Percentiles rank a stretch among this genome's conserved stretches.
phyloP scores from a whole-genome alignment of 2,113 vertebrate species.

The Mionectes macconnelli region DNA sequence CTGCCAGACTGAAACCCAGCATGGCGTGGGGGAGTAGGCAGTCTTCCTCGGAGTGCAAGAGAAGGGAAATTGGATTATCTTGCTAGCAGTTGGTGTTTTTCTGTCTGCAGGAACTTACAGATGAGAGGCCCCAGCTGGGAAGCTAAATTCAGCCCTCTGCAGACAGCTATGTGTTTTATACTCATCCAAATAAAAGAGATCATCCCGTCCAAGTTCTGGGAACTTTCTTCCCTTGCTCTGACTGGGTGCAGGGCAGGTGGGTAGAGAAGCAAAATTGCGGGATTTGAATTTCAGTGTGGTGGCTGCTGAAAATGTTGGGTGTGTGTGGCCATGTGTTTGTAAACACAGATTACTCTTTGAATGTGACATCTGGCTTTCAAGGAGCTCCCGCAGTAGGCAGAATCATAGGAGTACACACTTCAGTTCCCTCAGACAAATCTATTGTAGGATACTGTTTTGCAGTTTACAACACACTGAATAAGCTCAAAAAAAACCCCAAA shows the following conservation, averaged over 20 bases:
- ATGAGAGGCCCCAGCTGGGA: slow-evolving; percentile 42
- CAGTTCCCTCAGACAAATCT: slow-evolving; percentile 20
- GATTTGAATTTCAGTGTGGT: not conserved
- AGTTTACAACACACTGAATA: slow-evolving; percentile 5
- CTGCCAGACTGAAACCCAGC: slow-evolving; percentile 67
- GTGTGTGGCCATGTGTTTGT: slow-evolving; percentile 11
- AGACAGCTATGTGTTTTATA: not conserved
- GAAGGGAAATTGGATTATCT: slow-evolving; percentile 77
- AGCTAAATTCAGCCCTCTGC: slow-evolving; percentile 35
- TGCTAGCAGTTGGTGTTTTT: slow-evolving; percentile 71
- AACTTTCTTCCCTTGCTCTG: not conserved
- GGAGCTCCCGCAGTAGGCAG: slow-evolving; percentile 43
- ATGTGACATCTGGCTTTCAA: slow-evolving; percentile 47
- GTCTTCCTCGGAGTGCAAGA: slow-evolving; percentile 13
- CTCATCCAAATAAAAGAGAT: not conserved
- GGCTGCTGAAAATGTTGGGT: not conserved
- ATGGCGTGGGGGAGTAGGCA: slow-evolving; percentile 25
- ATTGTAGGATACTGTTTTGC: not conserved
- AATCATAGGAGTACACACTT: slow-evolving; percentile 43
- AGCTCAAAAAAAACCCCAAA: slow-evolving; percentile 47
- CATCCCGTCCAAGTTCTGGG: not conserved
- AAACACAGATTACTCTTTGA: slow-evolving; percentile 35
- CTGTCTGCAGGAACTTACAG: slow-evolving; percentile 43
- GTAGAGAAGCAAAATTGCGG: not conserved
- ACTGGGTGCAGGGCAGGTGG: not conserved